Evolutionary conservation across 2,888 invertebrate species (phyloP).

Genomic region (Pachliopta kotzebuea): DNA sequence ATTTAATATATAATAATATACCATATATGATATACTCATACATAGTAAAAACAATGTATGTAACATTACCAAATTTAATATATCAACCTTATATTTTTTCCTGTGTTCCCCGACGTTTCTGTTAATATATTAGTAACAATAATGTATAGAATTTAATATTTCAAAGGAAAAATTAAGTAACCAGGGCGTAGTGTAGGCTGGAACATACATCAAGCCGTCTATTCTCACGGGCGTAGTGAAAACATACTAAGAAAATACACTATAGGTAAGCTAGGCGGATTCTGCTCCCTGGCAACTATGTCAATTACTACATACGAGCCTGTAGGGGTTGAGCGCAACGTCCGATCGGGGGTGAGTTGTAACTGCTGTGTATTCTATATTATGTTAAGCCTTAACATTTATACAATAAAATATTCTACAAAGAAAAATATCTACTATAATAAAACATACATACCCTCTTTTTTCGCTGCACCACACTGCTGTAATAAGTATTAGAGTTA

Average conservation of each 20-base stretch:
- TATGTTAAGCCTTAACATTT: not conserved
- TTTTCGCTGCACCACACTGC: too few species aligned
- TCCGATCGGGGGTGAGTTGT: not conserved
- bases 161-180: not conserved
- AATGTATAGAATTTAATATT: not conserved
- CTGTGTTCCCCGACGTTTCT: not conserved
- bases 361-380: not conserved
- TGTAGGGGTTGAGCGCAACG: not conserved
- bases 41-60: too few species aligned
- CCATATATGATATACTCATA: too few species aligned
- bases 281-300: not conserved
- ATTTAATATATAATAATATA: too few species aligned
- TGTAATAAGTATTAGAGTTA: too few species aligned
- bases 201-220: not conserved
- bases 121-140: not conserved
- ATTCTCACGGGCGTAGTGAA: not conserved
- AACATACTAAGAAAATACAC: not conserved
- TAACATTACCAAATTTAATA: too few species aligned
- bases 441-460: too few species aligned
- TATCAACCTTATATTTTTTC: not conserved
- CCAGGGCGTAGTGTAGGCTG: slow-evolving; percentile 2
- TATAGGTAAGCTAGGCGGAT: not conserved
- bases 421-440: not conserved
- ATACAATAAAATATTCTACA: not conserved
- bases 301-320: not conserved